Conservation (phyloP, 2,888 invertebrate genomes). For the Ecliptopera silaceata region DNA sequence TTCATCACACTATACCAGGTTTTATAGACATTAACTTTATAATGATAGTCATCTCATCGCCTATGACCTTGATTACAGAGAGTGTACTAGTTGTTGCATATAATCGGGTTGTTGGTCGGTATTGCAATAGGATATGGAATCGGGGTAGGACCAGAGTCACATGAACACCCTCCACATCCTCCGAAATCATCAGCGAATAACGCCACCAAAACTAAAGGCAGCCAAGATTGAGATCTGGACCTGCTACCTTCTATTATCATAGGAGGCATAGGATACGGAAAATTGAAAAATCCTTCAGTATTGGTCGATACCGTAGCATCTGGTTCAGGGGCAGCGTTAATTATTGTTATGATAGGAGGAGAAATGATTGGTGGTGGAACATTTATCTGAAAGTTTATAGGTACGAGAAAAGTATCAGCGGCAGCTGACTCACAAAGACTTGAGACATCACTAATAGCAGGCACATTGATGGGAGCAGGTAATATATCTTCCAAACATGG, state of each 20-base stretch:
- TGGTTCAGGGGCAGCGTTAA: constrained; percentile 36
- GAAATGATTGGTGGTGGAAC: constrained; percentile 48
- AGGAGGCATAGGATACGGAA: constrained; percentile 37
- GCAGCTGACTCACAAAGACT: not conserved
- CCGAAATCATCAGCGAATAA: constrained; percentile 43
- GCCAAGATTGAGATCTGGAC: constrained; percentile 46
- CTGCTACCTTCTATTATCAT: constrained; percentile 50
- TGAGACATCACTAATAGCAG: not conserved
- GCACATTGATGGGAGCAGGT: not conserved
- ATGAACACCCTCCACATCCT: constrained; percentile 37
- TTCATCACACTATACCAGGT: not conserved
- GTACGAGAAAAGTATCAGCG: constrained; percentile 29
- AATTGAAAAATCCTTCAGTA: constrained; percentile 19
- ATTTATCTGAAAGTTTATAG: constrained; percentile 56
- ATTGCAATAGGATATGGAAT: constrained; percentile 58
- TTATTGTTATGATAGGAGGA: constrained; percentile 46
- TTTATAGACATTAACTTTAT: constrained; percentile 1
- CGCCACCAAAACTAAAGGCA: constrained; percentile 54
- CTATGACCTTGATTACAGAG: constrained; percentile 9
- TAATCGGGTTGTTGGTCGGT: constrained; percentile 50
- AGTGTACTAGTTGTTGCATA: constrained; percentile 27
- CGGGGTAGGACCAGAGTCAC: constrained; percentile 40
- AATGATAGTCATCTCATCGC: constrained; percentile 5
- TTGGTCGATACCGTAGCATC: constrained; percentile 22
- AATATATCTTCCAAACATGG: constrained; percentile 11